phyloP scores from a whole-genome alignment of 2,888 invertebrate genomes.

The Oxytorus armatus region DNA sequence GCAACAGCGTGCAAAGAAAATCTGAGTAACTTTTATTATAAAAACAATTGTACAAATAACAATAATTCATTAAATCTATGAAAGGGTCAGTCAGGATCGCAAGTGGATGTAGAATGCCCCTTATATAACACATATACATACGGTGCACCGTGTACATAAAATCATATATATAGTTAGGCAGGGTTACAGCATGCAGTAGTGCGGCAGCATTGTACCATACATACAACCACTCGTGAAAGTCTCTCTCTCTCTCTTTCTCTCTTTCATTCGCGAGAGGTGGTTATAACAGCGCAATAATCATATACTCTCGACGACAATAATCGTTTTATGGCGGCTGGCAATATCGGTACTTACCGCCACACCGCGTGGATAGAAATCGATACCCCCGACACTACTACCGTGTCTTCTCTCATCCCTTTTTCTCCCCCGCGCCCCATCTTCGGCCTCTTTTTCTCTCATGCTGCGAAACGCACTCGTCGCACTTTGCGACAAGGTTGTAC shows the following conservation, averaged over 20 bases:
- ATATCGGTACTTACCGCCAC: conserved; percentile 76
- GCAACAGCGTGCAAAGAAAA: no score
- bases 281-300: conserved; percentile 83
- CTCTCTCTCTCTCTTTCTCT: conserved; percentile 29
- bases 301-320: conserved; percentile 83
- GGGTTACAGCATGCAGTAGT: conserved; percentile 26
- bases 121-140: neutral
- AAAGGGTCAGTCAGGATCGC: neutral
- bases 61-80: no score
- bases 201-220: conserved; percentile 16
- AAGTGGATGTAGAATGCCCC: neutral
- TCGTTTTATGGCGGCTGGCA: conserved; percentile 82
- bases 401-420: conserved; percentile 37
- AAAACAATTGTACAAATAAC: no score
- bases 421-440: neutral
- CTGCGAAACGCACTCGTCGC: conserved; percentile 37
- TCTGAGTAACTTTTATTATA: no score
- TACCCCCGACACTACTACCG: conserved; percentile 71
- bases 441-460: conserved; percentile 19
- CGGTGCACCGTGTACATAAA: conserved; percentile 6
- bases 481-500: conserved; percentile 37
- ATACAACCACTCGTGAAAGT: conserved; percentile 27
- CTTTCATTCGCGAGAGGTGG: conserved; percentile 68
- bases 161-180: conserved; percentile 3
- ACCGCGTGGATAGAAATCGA: conserved; percentile 74